Evolutionary conservation across 2,113 vertebrate species (phyloP), one percentile per base, ranked within the genome.

Genomic region (Myotis lucifugus): DNA sequence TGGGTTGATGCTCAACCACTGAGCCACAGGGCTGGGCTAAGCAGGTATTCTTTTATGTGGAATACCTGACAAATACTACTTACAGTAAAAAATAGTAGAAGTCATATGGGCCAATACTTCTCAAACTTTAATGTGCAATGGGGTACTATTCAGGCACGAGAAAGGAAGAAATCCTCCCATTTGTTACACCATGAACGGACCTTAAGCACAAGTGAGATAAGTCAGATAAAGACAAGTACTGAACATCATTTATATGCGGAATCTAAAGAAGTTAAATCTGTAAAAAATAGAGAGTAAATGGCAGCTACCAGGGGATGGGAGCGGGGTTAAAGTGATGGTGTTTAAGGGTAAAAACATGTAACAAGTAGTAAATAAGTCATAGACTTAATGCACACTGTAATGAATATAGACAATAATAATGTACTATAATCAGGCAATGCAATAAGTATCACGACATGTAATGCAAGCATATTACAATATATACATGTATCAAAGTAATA

Each of bases 41-140:
- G 74, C 87, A 98, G 74, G 37, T 52, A 84, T 90, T 93, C 32
- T 96, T 85, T 94, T 77, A 90, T 32, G 64, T 78, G 42, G 70
- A 54, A 78, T 73, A 19, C 27, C 61, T 73, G 10, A 66, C 6
- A 91, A 93, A 90, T 67, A 67, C 11, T 15, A 84, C 90, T 82
- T 91, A 29, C 27, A 52, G 46, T 85, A 81, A 84, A 91, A 91
- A 89, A 93, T 3, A 85, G 19, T 32, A 72, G 52, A 93, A 84
- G 66, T 79, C 69, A 3, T 59, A 27, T 46, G 54, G 29, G 59
- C 42, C 77, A 95, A 67, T n/a, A 81, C 34, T 87, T 91, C 46
- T 74, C 66, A 79, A 70, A 83, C 79, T 61, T 95, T 64, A 93
- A 48, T 78, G 48, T 69, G 42, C 14, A 79, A 18, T 70, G 48